Evolutionary conservation across 2,113 vertebrate species (phyloP).

Genomic region (Saguinus imperator): DNA sequence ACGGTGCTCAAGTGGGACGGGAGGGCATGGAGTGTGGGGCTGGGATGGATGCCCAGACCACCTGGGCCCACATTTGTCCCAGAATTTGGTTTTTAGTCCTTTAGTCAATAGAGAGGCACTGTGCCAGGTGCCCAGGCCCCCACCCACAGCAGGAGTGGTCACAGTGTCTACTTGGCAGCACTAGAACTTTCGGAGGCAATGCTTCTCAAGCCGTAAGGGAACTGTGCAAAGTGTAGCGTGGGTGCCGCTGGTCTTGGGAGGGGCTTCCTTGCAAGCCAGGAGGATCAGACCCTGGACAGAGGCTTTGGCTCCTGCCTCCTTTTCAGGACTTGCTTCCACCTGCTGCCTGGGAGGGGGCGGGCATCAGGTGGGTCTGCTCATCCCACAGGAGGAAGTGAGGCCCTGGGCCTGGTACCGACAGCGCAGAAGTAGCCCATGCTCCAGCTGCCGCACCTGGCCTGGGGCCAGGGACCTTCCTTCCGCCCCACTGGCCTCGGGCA

Average conservation of each 20-base stretch:
- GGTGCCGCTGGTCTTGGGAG: rapidly evolving
- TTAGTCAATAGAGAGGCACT: rapidly evolving
- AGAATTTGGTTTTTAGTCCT: neutral
- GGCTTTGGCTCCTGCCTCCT: rapidly evolving
- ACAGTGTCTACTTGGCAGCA: rapidly evolving
- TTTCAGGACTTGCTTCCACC: rapidly evolving
- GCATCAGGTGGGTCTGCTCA: rapidly evolving
- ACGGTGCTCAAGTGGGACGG: rapidly evolving
- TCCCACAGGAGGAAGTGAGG: neutral
- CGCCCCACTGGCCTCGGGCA: rapidly evolving
- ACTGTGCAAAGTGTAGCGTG: rapidly evolving
- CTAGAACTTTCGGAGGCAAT: neutral
- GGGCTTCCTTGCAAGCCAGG: neutral
- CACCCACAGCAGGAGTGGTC: rapidly evolving
- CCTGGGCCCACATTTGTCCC: rapidly evolving
- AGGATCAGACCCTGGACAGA: rapidly evolving
- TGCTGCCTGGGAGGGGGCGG: too few species aligned
- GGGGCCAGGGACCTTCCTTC: rapidly evolving
- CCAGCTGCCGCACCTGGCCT: rapidly evolving
- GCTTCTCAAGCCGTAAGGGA: rapidly evolving
- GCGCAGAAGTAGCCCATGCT: rapidly evolving
- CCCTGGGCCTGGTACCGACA: rapidly evolving
- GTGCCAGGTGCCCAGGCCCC: neutral
- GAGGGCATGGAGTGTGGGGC: neutral
- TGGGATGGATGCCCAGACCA: rapidly evolving